Evolutionary conservation across 2,888 invertebrate genomes (phyloP).

Genomic region (Heteromurus nitidus): DNA sequence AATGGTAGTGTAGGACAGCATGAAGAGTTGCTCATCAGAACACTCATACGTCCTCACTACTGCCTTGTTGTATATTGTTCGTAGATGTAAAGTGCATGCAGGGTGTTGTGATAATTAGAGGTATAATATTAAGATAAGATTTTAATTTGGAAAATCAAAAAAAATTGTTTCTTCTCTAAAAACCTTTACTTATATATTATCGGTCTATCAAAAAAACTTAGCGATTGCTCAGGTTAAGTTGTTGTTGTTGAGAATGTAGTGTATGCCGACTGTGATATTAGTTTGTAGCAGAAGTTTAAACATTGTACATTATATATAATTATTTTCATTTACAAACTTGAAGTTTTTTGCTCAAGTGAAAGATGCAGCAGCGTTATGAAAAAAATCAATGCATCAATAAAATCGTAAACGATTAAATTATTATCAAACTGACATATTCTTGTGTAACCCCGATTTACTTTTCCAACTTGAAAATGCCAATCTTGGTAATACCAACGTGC

Average conservation of each 20-base stretch:
- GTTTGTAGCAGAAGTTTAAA: constrained; percentile 13
- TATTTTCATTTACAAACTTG: constrained; percentile 40
- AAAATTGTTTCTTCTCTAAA: too few relatives aligned
- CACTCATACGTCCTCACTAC: constrained; percentile 27
- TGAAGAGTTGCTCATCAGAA: constrained; percentile 1
- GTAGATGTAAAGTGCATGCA: constrained; percentile 37
- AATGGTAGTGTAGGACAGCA: constrained; percentile 14
- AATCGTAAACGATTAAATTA: constrained; percentile 21
- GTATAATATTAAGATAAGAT: neutral
- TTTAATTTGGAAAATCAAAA: too few relatives aligned
- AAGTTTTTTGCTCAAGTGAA: constrained; percentile 31
- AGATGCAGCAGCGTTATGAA: constrained; percentile 15
- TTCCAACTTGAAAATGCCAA: too few relatives aligned
- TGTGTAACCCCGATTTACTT: too few relatives aligned
- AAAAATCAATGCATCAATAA: constrained; percentile 46
- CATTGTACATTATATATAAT: constrained; percentile 21
- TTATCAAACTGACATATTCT: constrained; percentile 20
- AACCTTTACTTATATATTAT: neutral
- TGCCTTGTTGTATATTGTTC: constrained; percentile 48
- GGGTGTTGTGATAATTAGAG: constrained; percentile 24
- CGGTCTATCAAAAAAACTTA: neutral
- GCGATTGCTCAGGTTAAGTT: neutral
- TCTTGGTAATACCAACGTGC: too few relatives aligned
- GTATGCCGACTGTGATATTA: constrained; percentile 49
- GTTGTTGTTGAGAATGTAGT: constrained; percentile 11